Base-by-base conservation (phyloP, 2,888 invertebrate genomes). In the Asteroscopus sphinx region DNA sequence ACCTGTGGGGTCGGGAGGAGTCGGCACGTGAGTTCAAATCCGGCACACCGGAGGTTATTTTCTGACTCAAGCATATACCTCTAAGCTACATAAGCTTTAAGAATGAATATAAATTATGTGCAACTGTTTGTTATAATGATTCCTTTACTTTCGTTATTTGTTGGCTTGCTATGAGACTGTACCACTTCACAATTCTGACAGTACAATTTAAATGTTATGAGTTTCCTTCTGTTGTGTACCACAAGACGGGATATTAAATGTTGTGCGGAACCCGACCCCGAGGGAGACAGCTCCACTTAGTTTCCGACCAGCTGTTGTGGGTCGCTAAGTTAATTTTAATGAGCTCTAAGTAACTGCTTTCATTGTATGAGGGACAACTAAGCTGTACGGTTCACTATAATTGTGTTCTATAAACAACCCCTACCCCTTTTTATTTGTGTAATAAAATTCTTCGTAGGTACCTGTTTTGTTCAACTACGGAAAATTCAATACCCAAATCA, bases 251-350 rank as follows among this genome's bases (percentile, higher is more conserved):
- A 53, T 47, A 57, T 54, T 54, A 61, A 54, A 33, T 33, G 48
- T 33, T 8, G 48, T 28, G 45, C 40, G 7, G 40, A 32, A 25
- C 41, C 28, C 36, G 26, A 2, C 12, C 39, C 37, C 33, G 21
- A 6, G 28, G 28, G 55, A 36, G 9, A 17, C 15, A 28, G 33
- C 33, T 17, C 40, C 32, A 13, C 45, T n/a, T 7, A 13, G 39
- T 12, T 16, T 16, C 15, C 41, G 41, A 17, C 16, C 63, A 52
- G 45, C 36, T 63, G 47, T 35, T 51, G 26, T 17, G 44, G 48
- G 68, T 62, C 45, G 40, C 35, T 16, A 48, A 41, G 46, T 52
- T 17, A 53, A 61, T 61, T 55, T 51, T 53, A 63, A 69, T 67
- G 57, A 53, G 45, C 8, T 46, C 11, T 16, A 45, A 58, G 40